phyloP scores from a whole-genome alignment of 2,797 vertebrate species.

The Melanotaenia maccullochi region DNA sequence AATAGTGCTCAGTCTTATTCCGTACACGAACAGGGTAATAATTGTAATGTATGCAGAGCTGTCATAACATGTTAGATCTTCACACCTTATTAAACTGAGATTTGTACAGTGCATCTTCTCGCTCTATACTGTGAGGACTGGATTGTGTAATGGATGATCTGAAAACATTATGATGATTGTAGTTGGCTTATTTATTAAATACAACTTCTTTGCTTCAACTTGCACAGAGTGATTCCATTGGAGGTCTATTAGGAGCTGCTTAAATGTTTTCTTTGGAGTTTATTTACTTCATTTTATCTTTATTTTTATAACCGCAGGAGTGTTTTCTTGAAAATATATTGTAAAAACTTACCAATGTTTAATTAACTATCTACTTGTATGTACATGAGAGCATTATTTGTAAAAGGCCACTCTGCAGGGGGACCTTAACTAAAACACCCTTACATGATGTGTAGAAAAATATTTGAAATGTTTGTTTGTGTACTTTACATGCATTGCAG shows the following conservation, averaged over 20 bases:
- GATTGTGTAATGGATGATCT: constrained; percentile 35
- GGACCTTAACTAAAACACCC: not conserved
- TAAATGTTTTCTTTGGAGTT: constrained; percentile 9
- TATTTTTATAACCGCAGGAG: not conserved
- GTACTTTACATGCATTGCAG: not conserved
- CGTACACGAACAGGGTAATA: constrained; percentile 17
- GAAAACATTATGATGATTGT: constrained; percentile 29
- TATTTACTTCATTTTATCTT: constrained; percentile 3
- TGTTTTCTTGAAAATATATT: not conserved
- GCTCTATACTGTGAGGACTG: not conserved
- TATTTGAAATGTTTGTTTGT: not conserved
- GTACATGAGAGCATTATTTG: not conserved
- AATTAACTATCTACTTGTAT: not conserved
- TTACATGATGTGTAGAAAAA: not conserved
- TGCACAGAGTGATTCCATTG: constrained; percentile 28
- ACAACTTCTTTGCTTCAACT: constrained; percentile 14
- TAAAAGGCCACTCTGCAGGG: not conserved
- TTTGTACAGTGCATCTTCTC: constrained; percentile 17
- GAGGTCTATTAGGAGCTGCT: constrained; percentile 26
- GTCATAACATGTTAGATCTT: constrained; percentile 24
- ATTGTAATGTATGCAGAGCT: constrained; percentile 35
- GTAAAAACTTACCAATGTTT: not conserved
- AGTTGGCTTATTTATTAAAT: constrained; percentile 16
- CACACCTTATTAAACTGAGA: constrained; percentile 29
- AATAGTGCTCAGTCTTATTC: constrained; percentile 9